These are phyloP conservation scores for Ascidia mentula DNA, from an alignment of 23 tunicate species.

Conservation along the genomic window DNA sequence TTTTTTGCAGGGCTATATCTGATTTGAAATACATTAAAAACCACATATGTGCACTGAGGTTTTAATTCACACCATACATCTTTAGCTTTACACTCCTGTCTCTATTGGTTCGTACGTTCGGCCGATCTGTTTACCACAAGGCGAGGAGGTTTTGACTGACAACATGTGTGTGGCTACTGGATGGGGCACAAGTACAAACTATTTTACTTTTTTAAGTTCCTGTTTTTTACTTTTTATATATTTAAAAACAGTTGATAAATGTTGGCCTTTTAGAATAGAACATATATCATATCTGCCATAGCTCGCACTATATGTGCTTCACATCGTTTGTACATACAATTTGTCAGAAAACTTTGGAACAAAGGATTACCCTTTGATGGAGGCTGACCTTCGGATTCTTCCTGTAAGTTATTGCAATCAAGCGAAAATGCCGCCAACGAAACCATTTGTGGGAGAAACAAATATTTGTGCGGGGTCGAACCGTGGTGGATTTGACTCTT, in stretches of 20 bases:
- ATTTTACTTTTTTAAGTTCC: too few relatives aligned
- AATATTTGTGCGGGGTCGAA: conserved; percentile 44
- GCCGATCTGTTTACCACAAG: neutral
- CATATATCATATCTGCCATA: too few relatives aligned
- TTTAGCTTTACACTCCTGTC: neutral
- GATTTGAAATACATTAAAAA: too few relatives aligned
- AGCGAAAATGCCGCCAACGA: neutral
- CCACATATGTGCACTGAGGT: too few relatives aligned
- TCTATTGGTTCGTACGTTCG: neutral
- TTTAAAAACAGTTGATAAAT: too few relatives aligned
- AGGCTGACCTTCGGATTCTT: conserved; percentile 20
- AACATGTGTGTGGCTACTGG: neutral
- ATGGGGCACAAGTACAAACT: conserved; percentile 12
- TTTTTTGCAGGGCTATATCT: too few relatives aligned
- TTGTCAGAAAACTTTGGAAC: too few relatives aligned
- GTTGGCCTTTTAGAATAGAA: too few relatives aligned
- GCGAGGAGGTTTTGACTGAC: neutral
- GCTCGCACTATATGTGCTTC: too few relatives aligned
- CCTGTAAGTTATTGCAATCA: neutral
- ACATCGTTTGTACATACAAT: too few relatives aligned
- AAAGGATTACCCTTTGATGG: conserved; percentile 6
- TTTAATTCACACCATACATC: neutral
- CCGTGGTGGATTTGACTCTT: too few relatives aligned
- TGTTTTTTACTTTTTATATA: too few relatives aligned
- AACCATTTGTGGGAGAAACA: neutral